These are phyloP conservation scores for Podotricha telesiphe DNA, from an alignment of 2,888 invertebrate genomes.

Conservation along the genomic window DNA sequence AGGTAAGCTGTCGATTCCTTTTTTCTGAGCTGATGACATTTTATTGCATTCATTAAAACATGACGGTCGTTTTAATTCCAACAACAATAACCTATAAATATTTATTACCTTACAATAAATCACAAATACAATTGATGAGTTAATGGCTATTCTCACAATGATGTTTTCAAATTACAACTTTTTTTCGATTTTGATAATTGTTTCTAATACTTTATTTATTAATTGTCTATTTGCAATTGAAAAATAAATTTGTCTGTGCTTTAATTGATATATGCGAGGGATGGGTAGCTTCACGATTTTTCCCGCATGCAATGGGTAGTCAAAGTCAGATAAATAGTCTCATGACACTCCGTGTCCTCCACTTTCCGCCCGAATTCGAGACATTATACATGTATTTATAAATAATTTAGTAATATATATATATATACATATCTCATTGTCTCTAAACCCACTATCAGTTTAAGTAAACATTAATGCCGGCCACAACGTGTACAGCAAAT, in stretches of 20 bases:
- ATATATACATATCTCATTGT: constrained; percentile 1
- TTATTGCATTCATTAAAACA: constrained; percentile 14
- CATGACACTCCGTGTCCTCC: no score
- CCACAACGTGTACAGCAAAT: constrained; percentile 24
- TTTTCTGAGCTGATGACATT: neutral
- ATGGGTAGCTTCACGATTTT: no score
- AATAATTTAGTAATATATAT: no score
- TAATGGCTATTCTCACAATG: neutral
- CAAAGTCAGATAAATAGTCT: no score
- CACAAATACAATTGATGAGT: constrained; percentile 15
- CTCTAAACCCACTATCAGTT: constrained; percentile 15
- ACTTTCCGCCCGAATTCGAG: no score
- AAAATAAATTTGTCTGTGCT: neutral
- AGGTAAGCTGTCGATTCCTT: no score
- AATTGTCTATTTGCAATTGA: neutral
- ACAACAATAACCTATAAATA: constrained; percentile 30
- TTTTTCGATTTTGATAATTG: neutral
- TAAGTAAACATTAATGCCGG: constrained; percentile 19
- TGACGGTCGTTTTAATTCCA: constrained; percentile 13
- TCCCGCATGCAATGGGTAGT: no score
- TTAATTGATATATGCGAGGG: no score
- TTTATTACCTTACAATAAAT: constrained; percentile 21
- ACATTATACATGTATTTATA: no score
- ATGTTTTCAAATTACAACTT: neutral
- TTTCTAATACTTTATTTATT: neutral